Evolutionary conservation across 2,113 vertebrate species (phyloP).

Genomic region (Pterophyllum scalare): DNA sequence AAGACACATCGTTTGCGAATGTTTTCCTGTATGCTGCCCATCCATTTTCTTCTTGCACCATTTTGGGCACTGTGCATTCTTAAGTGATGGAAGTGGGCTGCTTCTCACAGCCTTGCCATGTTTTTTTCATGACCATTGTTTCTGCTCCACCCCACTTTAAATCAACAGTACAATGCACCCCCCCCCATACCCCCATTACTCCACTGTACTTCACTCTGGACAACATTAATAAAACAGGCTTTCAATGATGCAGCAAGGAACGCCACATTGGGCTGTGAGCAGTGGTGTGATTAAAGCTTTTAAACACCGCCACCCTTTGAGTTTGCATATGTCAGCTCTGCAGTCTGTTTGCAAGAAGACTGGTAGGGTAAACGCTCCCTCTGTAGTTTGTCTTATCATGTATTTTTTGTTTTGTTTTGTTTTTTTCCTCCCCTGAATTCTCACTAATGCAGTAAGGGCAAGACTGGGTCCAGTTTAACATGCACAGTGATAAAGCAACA

Average conservation of each 20-base stretch:
- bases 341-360: slow-evolving; percentile 39
- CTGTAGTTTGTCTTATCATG: slow-evolving; percentile 24
- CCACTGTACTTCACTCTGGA: slow-evolving; percentile 70
- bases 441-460: slow-evolving; percentile 32
- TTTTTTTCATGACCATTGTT: slow-evolving; percentile 83
- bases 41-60: slow-evolving; percentile 20
- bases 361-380: slow-evolving; percentile 22
- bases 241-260: slow-evolving; percentile 74
- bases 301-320: slow-evolving; percentile 73
- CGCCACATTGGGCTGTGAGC: slow-evolving; percentile 55
- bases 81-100: slow-evolving; percentile 64
- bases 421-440: slow-evolving; percentile 1
- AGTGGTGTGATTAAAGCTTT: slow-evolving; percentile 82
- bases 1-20: neutral
- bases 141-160: slow-evolving; percentile 78
- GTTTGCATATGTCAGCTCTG: slow-evolving; percentile 75
- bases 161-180: slow-evolving; percentile 73
- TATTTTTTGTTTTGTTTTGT: neutral
- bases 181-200: neutral
- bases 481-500: slow-evolving; percentile 35
- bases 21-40: neutral
- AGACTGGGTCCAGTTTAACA: slow-evolving; percentile 39
- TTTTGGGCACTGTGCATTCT: slow-evolving; percentile 33
- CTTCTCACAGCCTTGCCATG: slow-evolving; percentile 58
- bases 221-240: slow-evolving; percentile 84